phyloP scores from a whole-genome alignment of 1,140 invertebrate species.

The Saccostrea echinata region DNA sequence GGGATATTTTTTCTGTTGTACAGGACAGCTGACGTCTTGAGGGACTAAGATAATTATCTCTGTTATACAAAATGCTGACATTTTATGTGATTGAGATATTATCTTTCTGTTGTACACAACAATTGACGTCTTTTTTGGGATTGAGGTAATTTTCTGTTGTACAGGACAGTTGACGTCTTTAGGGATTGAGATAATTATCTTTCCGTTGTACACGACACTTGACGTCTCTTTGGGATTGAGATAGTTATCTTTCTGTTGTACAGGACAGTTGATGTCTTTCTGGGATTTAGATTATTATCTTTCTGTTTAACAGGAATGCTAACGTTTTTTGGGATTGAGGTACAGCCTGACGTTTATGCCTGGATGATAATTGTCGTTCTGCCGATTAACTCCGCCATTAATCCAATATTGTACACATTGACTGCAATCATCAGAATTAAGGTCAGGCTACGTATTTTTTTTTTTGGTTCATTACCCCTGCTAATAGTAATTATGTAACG shows the following conservation, averaged over 20 bases:
- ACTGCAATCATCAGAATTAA: not conserved
- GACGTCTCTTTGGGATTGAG: no score
- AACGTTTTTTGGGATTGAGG: not conserved
- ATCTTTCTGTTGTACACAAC: no score
- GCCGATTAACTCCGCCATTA: conserved; percentile 53
- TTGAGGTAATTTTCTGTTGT: not conserved
- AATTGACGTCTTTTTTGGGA: no score
- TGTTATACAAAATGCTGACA: no score
- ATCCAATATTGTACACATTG: conserved; percentile 52
- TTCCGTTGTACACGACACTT: no score
- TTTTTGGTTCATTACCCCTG: no score
- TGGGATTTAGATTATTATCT: no score
- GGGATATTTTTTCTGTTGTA: no score
- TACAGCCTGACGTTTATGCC: conserved; percentile 21
- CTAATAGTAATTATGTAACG: no score
- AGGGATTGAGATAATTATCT: not conserved
- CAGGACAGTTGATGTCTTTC: not conserved
- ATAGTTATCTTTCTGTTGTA: not conserved
- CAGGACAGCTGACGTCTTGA: no score
- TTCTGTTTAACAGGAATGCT: conserved; percentile 9
- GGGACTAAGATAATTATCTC: no score
- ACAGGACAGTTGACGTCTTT: conserved; percentile 52
- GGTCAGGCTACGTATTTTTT: no score
- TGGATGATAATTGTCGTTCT: conserved; percentile 48
- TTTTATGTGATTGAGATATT: not conserved